Conservation (phyloP, 2,888 invertebrate species). For the Tiliacea citrago region DNA sequence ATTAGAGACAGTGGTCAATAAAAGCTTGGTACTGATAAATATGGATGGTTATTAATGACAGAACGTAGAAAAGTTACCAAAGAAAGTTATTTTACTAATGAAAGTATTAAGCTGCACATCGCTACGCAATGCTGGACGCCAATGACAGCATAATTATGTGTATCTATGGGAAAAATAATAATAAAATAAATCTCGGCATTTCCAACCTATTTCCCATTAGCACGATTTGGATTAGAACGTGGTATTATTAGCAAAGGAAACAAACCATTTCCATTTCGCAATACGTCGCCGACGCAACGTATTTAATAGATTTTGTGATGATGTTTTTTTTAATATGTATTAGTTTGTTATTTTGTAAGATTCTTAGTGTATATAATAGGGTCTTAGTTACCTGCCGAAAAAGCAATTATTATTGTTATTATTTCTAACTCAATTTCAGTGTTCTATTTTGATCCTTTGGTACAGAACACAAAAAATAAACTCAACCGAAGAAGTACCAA, state of each 20-base stretch:
- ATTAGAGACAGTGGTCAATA: neutral
- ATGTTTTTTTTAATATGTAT: too few species aligned
- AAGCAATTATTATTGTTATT: neutral
- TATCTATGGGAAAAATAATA: neutral
- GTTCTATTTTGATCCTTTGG: neutral
- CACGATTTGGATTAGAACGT: neutral
- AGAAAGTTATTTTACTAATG: neutral
- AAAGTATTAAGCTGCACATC: neutral
- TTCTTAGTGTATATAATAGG: too few species aligned
- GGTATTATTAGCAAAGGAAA: neutral
- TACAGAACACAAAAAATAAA: slow-evolving; percentile 15
- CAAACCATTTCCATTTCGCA: neutral
- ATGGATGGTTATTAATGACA: neutral
- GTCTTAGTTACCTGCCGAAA: neutral
- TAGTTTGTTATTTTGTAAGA: too few species aligned
- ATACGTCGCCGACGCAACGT: too few species aligned
- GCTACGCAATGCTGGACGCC: neutral
- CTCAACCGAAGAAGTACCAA: slow-evolving; percentile 23
- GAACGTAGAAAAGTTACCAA: neutral
- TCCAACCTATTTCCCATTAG: neutral
- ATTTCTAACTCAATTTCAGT: neutral
- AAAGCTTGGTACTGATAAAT: neutral
- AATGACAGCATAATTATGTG: neutral
- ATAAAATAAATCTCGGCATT: neutral
- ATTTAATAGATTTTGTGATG: too few species aligned